These are phyloP conservation scores for Darevskia mixta DNA, from an alignment of 2,797 vertebrate species.

Conservation along the genomic window DNA sequence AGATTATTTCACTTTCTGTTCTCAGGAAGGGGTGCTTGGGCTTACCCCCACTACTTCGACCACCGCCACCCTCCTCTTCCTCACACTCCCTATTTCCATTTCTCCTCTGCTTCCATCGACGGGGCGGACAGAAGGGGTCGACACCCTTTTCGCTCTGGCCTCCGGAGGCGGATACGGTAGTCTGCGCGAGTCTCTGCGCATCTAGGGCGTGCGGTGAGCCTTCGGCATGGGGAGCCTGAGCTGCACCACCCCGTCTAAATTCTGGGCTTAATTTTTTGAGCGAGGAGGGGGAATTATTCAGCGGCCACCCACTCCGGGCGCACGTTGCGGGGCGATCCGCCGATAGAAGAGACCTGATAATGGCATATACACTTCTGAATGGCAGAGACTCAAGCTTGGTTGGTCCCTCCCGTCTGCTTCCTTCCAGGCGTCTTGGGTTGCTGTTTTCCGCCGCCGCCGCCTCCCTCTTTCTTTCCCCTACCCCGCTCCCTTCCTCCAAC, in stretches of 20 bases:
- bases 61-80: background rate
- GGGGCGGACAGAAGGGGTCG: background rate
- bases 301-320: too few species aligned
- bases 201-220: background rate
- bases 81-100: background rate
- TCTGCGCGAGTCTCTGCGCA: background rate
- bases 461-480: too few species aligned
- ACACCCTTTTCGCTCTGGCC: background rate
- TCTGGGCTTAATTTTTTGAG: background rate
- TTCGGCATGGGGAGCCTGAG: background rate
- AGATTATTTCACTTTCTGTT: background rate
- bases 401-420: background rate
- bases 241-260: fast-evolving
- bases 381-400: background rate
- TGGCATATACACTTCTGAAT: background rate
- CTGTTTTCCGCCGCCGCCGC: background rate
- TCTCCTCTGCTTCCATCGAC: background rate
- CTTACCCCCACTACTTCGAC: background rate
- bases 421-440: background rate
- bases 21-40: background rate
- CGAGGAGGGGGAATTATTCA: background rate
- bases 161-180: background rate
- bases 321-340: background rate
- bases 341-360: background rate
- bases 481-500: background rate